Evolutionary conservation across 1,140 invertebrate species (phyloP), one percentile per base, ranked within the genome.

Genomic region (Diplogasteroides magnus): DNA sequence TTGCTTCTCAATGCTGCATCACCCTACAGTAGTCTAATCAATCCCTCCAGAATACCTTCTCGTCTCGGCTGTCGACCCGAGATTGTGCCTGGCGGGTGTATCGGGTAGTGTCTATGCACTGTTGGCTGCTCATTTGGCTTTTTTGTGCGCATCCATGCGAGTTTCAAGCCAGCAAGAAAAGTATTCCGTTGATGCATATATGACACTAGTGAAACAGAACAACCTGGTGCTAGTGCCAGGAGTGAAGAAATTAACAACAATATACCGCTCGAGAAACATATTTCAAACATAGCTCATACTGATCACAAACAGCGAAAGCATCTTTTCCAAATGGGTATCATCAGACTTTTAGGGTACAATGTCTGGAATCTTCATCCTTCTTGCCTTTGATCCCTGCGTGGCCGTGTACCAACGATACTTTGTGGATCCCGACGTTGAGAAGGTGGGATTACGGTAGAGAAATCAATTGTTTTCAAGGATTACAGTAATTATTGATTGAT

Each of bases 41-140:
- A n/a, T n/a, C n/a, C n/a, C 1, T 32, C 55, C 74, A 83, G 87
- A 87, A n/a, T 86, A 86, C 1, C 75, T 88, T 23, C 84, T 90
- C 11, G 92, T 92, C 19, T 94, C 92, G 1, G 86, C 97, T 1
- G 88, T 90, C 3, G 93, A 95, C 85, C 92, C 92, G 0, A 82
- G 84, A 56, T 90, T 92, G 1, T 92, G 87, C 75, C 84, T 98
- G 1, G 94, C 93, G 6, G 95, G 95, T 27, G 94, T 94, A 6
- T 95, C 92, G 37, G 94, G 94, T 14, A 94, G 94, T 0, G 93
- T 95, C 0, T 98, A 97, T 84, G 92, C 94, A 2, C 78, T 98
- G 2, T 91, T 97, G 25, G 90, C 93, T 0, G 94, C 94, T 19
- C 94, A 98, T 82, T 87, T 97, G 56, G 91, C 94, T 23, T 93